A percentile compares a stretch with the other conserved stretches of the same genome.
Conservation (phyloP, 2,888 invertebrate species). For the Caradrina kadenii region DNA sequence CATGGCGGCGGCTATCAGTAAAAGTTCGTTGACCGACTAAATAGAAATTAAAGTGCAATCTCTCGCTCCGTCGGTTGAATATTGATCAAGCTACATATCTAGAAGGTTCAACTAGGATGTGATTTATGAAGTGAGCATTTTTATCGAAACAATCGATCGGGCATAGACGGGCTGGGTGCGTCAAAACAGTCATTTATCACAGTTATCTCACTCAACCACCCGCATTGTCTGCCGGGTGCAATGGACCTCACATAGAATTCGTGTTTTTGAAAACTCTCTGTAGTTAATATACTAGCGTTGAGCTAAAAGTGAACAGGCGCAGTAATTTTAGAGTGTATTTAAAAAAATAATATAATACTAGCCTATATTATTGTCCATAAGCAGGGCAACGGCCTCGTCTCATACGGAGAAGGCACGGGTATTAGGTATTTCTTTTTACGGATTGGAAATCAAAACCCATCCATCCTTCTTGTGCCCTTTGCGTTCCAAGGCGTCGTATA, state of each 20-base stretch:
- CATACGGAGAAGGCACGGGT: no score
- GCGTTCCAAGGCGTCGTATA: no score
- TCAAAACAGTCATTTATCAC: constrained; percentile 85
- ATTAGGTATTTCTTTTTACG: no score
- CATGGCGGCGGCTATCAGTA: neutral
- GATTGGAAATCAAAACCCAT: no score
- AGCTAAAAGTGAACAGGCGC: no score
- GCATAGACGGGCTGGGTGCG: constrained; percentile 70
- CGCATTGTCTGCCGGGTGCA: constrained; percentile 74
- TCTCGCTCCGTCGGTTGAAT: constrained; percentile 25
- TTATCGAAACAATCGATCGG: constrained; percentile 82
- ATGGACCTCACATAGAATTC: constrained; percentile 60
- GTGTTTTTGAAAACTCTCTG: constrained; percentile 41
- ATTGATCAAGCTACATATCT: constrained; percentile 52
- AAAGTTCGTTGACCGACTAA: constrained; percentile 16
- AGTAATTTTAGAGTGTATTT: no score
- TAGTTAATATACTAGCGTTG: neutral
- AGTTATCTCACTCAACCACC: constrained; percentile 80
- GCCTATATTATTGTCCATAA: no score
- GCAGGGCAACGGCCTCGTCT: no score
- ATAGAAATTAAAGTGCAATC: constrained; percentile 29
- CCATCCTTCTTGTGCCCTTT: no score
- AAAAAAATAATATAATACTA: no score
- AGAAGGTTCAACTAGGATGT: constrained; percentile 38
- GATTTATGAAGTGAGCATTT: constrained; percentile 73